A percentile compares a stretch with the other conserved stretches of the same genome.
Conservation (phyloP, 2,113 vertebrate species). For the Proterorhinus semilunaris region DNA sequence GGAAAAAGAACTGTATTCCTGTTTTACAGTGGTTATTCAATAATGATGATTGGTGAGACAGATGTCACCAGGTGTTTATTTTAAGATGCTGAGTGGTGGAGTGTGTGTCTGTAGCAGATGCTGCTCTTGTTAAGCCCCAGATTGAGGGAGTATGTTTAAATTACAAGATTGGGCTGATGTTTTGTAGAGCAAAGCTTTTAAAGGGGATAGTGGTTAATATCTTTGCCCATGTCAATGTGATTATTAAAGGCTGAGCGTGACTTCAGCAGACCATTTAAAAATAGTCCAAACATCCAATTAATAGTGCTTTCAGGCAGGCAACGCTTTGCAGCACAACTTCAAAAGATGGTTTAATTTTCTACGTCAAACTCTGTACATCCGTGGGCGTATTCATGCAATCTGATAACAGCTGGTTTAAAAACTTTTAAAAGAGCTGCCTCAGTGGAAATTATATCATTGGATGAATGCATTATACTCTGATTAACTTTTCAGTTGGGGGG, state of each 20-base stretch:
- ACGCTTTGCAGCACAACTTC: constrained; percentile 48
- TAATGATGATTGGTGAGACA: constrained; percentile 59
- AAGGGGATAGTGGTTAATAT: constrained; percentile 62
- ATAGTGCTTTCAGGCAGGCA: constrained; percentile 29
- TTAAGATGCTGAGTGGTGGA: constrained; percentile 32
- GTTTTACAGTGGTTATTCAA: constrained; percentile 28
- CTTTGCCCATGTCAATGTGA: constrained; percentile 62
- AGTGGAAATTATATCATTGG: constrained; percentile 29
- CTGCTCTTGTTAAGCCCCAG: constrained; percentile 42
- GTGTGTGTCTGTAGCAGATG: constrained; percentile 55
- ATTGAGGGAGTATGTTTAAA: constrained; percentile 58
- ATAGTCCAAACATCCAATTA: constrained; percentile 63
- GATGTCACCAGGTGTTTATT: constrained; percentile 66
- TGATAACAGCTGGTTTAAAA: constrained; percentile 47
- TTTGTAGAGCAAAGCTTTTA: constrained; percentile 55
- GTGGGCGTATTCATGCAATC: constrained; percentile 52
- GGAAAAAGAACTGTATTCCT: constrained; percentile 7
- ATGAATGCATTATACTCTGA: constrained; percentile 22
- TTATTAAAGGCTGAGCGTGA: constrained; percentile 50
- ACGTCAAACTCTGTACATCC: constrained; percentile 35
- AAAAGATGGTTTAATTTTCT: constrained; percentile 47
- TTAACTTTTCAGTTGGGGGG: too few species aligned
- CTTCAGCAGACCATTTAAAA: constrained; percentile 54
- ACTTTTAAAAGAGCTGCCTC: constrained; percentile 20
- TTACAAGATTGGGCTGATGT: constrained; percentile 60